A percentile compares a stretch with the other conserved stretches of the same genome.
These are phyloP conservation scores for Listronotus bonariensis DNA, from an alignment of 1,140 invertebrate genomes.

Conservation along the genomic window DNA sequence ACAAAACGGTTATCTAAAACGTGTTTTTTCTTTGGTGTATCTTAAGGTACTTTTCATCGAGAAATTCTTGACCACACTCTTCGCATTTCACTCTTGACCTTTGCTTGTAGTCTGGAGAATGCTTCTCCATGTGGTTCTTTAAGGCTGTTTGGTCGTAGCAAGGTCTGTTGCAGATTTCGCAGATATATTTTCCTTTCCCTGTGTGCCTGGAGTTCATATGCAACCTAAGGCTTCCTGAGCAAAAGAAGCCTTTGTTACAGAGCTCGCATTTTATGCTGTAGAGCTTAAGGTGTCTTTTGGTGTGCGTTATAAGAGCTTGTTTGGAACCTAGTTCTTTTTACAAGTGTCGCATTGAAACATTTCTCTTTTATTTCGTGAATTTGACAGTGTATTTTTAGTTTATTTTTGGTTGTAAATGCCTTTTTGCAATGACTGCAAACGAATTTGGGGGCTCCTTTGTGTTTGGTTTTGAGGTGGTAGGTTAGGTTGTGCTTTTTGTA, in stretches of 20 bases:
- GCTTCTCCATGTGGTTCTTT: conserved; percentile 45
- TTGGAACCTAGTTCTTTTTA: conserved; percentile 68
- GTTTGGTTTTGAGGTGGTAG: conserved; percentile 27
- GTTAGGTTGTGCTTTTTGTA: conserved; percentile 10
- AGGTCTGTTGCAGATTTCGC: conserved; percentile 43
- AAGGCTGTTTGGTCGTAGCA: conserved; percentile 45
- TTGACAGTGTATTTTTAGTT: conserved; percentile 27
- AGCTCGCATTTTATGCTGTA: conserved; percentile 41
- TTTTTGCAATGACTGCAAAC: conserved; percentile 40
- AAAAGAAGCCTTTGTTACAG: conserved; percentile 46
- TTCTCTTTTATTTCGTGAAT: conserved; percentile 36
- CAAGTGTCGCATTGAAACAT: conserved; percentile 49
- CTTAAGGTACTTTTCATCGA: conserved; percentile 55
- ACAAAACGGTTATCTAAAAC: conserved; percentile 45
- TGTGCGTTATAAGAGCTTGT: conserved; percentile 68
- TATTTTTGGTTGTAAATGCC: conserved; percentile 40
- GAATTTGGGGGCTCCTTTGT: conserved; percentile 8
- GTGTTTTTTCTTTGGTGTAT: conserved; percentile 56
- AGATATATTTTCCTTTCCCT: conserved; percentile 44
- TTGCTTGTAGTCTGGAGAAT: conserved; percentile 57
- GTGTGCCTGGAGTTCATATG: conserved; percentile 43
- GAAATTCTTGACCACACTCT: conserved; percentile 64
- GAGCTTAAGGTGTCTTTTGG: conserved; percentile 64
- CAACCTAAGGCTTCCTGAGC: conserved; percentile 27
- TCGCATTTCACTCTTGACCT: conserved; percentile 60